phyloP scores from a whole-genome alignment of 2,888 invertebrate genomes.

The Alloscopus bannaensis region DNA sequence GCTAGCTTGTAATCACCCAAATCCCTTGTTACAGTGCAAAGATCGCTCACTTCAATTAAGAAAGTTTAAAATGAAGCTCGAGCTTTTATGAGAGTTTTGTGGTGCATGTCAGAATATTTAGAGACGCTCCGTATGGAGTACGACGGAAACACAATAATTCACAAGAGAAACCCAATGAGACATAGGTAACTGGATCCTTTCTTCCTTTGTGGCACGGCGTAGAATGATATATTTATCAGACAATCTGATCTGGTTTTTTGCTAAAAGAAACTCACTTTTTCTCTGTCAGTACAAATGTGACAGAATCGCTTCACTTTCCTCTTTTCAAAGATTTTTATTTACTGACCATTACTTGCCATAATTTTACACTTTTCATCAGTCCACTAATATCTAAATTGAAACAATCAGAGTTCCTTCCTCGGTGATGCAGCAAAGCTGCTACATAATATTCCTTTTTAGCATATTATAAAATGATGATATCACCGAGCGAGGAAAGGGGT shows the following conservation, averaged over 20 bases:
- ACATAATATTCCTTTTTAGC: too few relatives aligned
- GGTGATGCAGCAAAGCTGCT: too few relatives aligned
- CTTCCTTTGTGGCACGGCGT: not conserved
- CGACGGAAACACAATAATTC: not conserved
- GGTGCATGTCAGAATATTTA: too few relatives aligned
- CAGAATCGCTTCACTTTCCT: constrained; percentile 19
- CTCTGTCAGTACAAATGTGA: constrained; percentile 24
- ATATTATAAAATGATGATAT: not conserved
- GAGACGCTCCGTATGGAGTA: too few relatives aligned
- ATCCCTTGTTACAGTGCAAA: too few relatives aligned
- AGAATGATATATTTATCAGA: constrained; percentile 21
- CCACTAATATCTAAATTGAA: constrained; percentile 5
- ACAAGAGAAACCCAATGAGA: constrained; percentile 1
- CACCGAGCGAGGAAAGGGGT: not conserved
- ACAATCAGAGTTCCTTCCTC: not conserved
- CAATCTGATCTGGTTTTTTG: constrained; percentile 35
- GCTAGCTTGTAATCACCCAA: too few relatives aligned
- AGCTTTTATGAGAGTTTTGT: too few relatives aligned
- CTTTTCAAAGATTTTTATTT: not conserved
- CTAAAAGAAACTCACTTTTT: constrained; percentile 18
- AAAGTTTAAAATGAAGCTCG: too few relatives aligned
- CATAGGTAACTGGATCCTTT: too few relatives aligned
- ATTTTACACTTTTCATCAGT: constrained; percentile 1
- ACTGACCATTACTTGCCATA: not conserved
- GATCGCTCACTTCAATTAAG: too few relatives aligned